Evolutionary conservation across 1,140 invertebrate species (phyloP), one percentile per base, ranked within the genome.

Genomic region (Aphis craccivora): DNA sequence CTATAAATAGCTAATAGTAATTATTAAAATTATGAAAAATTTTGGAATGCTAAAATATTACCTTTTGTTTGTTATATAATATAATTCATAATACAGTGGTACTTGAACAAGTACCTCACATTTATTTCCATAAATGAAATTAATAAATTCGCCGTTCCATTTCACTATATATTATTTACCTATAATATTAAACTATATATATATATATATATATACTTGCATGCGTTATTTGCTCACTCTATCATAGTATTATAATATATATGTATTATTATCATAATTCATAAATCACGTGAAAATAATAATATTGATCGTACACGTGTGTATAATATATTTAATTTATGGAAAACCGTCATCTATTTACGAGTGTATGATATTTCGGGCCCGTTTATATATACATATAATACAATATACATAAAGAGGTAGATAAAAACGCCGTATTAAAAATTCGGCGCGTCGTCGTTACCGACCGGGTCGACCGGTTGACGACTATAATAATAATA

Each of bases 361-460:
- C 11, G 76, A 23, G 81, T 83, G 81, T 83, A 37, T 40, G 35
- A 37, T 84, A 84, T 43, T 84, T 87, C 25, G 43, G 43, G 20
- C 25, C 30, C 86, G 30, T 87, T 87, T 45, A 20, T 30, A 30
- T 18, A 30, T 87, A 87, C 18, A 30, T 87, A 48, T 37, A 37
- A 6, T n/a, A n/a, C n/a, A n/a, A 0, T 86, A 86, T 30, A 86
- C 23, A 45, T n/a, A n/a, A 45, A 6, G 23, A 37, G 22, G 2
- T 25, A 25, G 2, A 48, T n/a, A 88, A 45, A n/a, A 89, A 89
- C 48, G 88, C 55, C 25, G 22, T 60, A 90, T 91, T 81, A 91
- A 91, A 91, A 91, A 91, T 91, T 91, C 90, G 90, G 90, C 60
- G 89, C 90, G 90, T 45, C 53, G 89, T 37, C 53, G 89, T n/a